A percentile compares a stretch with the other conserved stretches of the same genome.
Evolutionary conservation across 2,888 invertebrate genomes (phyloP).

Genomic region (Poecilus cupreus): DNA sequence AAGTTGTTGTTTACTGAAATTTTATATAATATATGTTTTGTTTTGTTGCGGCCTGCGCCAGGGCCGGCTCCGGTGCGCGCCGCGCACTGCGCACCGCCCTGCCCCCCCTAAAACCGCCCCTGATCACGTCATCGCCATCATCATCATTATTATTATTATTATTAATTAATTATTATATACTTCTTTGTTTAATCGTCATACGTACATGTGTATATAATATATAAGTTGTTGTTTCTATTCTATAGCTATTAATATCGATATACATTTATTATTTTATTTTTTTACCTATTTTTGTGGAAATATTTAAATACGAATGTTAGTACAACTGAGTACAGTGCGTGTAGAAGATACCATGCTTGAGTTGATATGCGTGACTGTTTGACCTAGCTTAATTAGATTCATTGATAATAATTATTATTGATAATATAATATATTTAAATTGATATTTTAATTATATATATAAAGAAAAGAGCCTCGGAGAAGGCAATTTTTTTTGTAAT

Average conservation of each 20-base stretch:
- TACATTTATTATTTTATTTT: slow-evolving; percentile 74
- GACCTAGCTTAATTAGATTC: slow-evolving; percentile 72
- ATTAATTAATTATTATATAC: slow-evolving; percentile 57
- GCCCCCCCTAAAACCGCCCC: slow-evolving; percentile 31
- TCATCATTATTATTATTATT: slow-evolving; percentile 54
- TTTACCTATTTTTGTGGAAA: slow-evolving; percentile 75
- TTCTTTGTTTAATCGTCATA: slow-evolving; percentile 65
- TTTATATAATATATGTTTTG: slow-evolving; percentile 60
- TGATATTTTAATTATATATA: slow-evolving; percentile 72
- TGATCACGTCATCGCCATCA: slow-evolving; percentile 52
- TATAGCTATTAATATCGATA: slow-evolving; percentile 72
- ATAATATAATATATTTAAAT: slow-evolving; percentile 69
- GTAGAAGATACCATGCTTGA: slow-evolving; percentile 66
- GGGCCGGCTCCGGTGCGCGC: slow-evolving; percentile 52
- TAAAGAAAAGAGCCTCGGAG: slow-evolving; percentile 67
- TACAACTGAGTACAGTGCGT: slow-evolving; percentile 70
- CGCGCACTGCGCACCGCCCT: slow-evolving; percentile 27
- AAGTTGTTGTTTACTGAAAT: slow-evolving; percentile 60
- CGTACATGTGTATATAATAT: slow-evolving; percentile 70
- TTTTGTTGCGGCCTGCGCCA: slow-evolving; percentile 54
- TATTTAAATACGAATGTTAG: slow-evolving; percentile 74
- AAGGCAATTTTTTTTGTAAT: slow-evolving; percentile 69
- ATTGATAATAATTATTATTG: slow-evolving; percentile 66
- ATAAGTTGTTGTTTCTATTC: slow-evolving; percentile 72
- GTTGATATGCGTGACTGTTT: slow-evolving; percentile 72